A percentile compares a stretch with the other conserved stretches of the same genome.
These are phyloP conservation scores for Ichneumon xanthorius DNA, from an alignment of 2,888 invertebrate species.

Conservation along the genomic window DNA sequence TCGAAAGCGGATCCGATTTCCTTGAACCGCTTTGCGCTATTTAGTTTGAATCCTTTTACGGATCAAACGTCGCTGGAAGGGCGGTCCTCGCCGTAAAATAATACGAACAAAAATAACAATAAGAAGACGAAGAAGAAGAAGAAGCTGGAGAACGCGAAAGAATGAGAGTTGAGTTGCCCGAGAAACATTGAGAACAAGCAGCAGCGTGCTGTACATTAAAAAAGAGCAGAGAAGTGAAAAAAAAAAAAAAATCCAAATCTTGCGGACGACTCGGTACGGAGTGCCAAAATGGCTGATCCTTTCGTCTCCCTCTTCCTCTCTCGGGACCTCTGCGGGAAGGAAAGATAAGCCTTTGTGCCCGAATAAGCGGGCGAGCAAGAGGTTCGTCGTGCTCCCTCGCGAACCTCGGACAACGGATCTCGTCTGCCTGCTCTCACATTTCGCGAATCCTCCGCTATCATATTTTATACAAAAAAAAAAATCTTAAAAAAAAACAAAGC, in stretches of 20 bases:
- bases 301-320: constrained; percentile 12
- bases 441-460: constrained; percentile 82
- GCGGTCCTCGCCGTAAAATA: constrained; percentile 28
- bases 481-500: constrained; percentile 1
- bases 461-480: constrained; percentile 78
- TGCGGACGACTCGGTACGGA: constrained; percentile 59
- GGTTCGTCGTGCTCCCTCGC: constrained; percentile 57
- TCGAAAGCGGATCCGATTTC: constrained; percentile 77
- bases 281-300: constrained; percentile 78
- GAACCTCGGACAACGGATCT: constrained; percentile 73
- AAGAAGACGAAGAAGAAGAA: constrained; percentile 35
- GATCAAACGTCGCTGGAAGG: constrained; percentile 74
- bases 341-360: constrained; percentile 82
- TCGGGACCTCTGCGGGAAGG: constrained; percentile 68
- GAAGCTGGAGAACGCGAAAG: constrained; percentile 35
- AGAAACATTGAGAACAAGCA: constrained; percentile 68
- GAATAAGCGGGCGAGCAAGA: constrained; percentile 46
- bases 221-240: constrained; percentile 68
- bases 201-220: constrained; percentile 61
- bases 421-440: constrained; percentile 82
- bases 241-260: constrained; percentile 62
- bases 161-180: constrained; percentile 72
- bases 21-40: constrained; percentile 79
- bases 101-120: constrained; percentile 29
- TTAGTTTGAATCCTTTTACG: constrained; percentile 81